Evolutionary conservation across 2,888 invertebrate species (phyloP).

Genomic region (Agonopterix subpropinquella): DNA sequence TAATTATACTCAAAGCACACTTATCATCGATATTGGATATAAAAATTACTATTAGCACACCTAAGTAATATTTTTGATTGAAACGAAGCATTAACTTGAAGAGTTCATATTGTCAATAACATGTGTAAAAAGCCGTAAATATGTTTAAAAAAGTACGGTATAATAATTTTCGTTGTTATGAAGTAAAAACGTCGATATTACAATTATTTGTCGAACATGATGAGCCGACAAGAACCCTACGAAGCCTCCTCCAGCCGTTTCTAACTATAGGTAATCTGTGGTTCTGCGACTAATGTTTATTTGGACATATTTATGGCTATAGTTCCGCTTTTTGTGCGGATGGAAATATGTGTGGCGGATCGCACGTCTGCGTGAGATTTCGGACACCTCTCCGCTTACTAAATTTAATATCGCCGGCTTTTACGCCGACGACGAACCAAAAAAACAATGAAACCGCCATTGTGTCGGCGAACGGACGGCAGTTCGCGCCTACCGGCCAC

Average conservation of each 20-base stretch:
- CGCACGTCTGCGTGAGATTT: constrained; percentile 76
- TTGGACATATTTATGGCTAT: constrained; percentile 77
- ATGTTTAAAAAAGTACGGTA: no score
- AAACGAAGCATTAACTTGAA: no score
- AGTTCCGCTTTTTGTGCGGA: constrained; percentile 74
- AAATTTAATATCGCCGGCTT: constrained; percentile 74
- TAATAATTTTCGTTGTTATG: no score
- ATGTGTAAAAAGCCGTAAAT: no score
- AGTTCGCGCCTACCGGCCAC: constrained; percentile 73
- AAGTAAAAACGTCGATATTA: no score
- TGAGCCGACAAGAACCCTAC: constrained; percentile 40
- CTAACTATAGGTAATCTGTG: no score
- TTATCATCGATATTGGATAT: no score
- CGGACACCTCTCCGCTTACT: constrained; percentile 75
- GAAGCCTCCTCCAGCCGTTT: constrained; percentile 44
- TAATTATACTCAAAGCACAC: no score
- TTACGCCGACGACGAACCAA: constrained; percentile 59
- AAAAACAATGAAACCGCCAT: constrained; percentile 71
- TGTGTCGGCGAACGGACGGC: constrained; percentile 72
- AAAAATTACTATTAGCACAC: no score
- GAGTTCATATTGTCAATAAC: no score
- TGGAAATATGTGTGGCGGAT: constrained; percentile 77
- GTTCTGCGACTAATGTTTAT: constrained; percentile 70
- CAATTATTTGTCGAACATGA: constrained; percentile 5
- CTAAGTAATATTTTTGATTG: no score